Evolutionary conservation across 2,797 vertebrate genomes (phyloP).

Genomic region (Gymnodraco acuticeps): DNA sequence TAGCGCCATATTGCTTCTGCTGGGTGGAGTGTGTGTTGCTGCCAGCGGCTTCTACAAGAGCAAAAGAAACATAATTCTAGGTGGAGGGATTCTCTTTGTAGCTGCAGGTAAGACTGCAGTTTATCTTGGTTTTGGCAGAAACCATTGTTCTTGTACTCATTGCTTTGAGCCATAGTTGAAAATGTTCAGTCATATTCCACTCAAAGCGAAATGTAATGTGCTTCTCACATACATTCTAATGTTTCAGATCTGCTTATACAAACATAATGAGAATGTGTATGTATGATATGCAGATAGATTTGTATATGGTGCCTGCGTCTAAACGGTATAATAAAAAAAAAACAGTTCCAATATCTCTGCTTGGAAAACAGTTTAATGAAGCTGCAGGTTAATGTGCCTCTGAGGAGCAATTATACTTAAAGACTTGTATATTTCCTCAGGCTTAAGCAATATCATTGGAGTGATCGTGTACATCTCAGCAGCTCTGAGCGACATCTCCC

Average conservation of each 20-base stretch:
- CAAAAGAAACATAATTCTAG: constrained; percentile 94
- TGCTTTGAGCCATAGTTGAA: background rate
- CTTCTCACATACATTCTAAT: background rate
- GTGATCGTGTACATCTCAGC: constrained; percentile 96
- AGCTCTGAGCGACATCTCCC: constrained; percentile 92
- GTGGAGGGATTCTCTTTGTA: constrained; percentile 94
- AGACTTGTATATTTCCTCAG: constrained; percentile 70
- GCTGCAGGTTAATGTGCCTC: constrained; percentile 36
- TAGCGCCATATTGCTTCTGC: constrained; percentile 92
- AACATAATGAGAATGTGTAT: background rate
- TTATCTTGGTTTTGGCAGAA: background rate
- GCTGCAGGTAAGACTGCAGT: constrained; percentile 87
- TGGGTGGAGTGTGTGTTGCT: constrained; percentile 93
- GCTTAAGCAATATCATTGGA: constrained; percentile 96
- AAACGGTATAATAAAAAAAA: constrained; percentile 31
- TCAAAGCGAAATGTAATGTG: background rate
- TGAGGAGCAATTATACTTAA: constrained; percentile 26
- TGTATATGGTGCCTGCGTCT: constrained; percentile 10
- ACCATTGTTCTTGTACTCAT: background rate
- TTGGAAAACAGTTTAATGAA: constrained; percentile 35
- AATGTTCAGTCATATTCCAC: background rate
- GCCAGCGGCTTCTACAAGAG: constrained; percentile 93
- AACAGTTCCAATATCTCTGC: background rate
- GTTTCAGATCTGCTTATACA: background rate
- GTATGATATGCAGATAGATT: constrained; percentile 29